Percentiles rank a stretch among this genome's conserved stretches.
Conservation (phyloP, 2,113 vertebrate species). For the Mustela lutreola region DNA sequence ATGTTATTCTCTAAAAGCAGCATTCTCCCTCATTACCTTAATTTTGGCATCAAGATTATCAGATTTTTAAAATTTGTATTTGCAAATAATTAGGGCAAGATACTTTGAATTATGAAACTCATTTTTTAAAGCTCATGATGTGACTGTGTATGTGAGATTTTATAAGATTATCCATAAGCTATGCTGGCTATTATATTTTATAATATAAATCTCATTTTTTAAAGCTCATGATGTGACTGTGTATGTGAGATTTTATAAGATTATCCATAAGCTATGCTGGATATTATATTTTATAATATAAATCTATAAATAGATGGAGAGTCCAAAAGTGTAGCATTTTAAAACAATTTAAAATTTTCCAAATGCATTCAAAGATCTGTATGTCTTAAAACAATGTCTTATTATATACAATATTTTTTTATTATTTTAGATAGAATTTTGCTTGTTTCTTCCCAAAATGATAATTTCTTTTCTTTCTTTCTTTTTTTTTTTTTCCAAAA, state of each 20-base stretch:
- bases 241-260: neutral
- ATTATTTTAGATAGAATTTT: neutral
- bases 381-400: neutral
- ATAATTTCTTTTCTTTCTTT: neutral
- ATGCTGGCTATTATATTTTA: too few relatives aligned
- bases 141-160: neutral
- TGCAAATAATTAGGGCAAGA: neutral
- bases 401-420: neutral
- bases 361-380: neutral
- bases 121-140: neutral
- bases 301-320: neutral
- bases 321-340: neutral
- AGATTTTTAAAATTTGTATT: neutral
- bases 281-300: too few relatives aligned
- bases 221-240: neutral
- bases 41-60: slow-evolving; percentile 13
- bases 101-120: neutral
- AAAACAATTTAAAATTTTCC: neutral
- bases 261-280: neutral
- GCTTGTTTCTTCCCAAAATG: neutral
- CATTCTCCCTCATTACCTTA: slow-evolving; percentile 40
- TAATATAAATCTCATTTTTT: neutral
- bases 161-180: neutral
- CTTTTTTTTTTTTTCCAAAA: neutral
- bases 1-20: slow-evolving; percentile 69